These are phyloP conservation scores for Ceryle rudis DNA, from an alignment of 2,797 vertebrate species.

Conservation along the genomic window DNA sequence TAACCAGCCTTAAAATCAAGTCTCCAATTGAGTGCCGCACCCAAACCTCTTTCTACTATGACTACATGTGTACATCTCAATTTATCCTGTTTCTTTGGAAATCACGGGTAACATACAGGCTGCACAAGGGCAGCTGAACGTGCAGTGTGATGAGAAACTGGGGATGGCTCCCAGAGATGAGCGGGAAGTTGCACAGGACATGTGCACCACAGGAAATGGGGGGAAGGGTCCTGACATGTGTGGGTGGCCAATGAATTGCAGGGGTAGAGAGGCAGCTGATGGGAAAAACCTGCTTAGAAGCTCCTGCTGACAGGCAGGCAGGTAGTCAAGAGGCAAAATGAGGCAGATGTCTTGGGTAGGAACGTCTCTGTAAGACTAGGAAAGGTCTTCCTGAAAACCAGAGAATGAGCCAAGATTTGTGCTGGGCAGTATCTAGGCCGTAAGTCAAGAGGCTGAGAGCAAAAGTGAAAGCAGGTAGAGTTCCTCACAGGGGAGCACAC, in stretches of 20 bases:
- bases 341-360: neutral
- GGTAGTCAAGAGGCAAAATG: neutral
- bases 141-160: neutral
- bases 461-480: neutral
- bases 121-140: slow-evolving; percentile 16
- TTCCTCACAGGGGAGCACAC: neutral
- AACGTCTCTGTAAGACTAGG: neutral
- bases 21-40: slow-evolving; percentile 57
- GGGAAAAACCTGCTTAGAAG: neutral
- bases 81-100: slow-evolving; percentile 63
- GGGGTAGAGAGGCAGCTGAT: neutral
- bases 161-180: neutral
- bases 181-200: neutral
- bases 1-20: slow-evolving; percentile 73
- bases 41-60: neutral
- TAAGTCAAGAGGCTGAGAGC: neutral
- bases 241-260: neutral
- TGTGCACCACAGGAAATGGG: neutral
- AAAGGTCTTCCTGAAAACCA: neutral
- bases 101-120: slow-evolving; percentile 39
- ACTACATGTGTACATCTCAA: slow-evolving; percentile 48
- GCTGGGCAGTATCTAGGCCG: neutral
- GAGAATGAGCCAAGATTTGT: neutral
- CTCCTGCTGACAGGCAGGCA: neutral
- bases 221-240: neutral